Base-by-base conservation (phyloP, 2,113 vertebrate species). In the Anolis sagrei region DNA sequence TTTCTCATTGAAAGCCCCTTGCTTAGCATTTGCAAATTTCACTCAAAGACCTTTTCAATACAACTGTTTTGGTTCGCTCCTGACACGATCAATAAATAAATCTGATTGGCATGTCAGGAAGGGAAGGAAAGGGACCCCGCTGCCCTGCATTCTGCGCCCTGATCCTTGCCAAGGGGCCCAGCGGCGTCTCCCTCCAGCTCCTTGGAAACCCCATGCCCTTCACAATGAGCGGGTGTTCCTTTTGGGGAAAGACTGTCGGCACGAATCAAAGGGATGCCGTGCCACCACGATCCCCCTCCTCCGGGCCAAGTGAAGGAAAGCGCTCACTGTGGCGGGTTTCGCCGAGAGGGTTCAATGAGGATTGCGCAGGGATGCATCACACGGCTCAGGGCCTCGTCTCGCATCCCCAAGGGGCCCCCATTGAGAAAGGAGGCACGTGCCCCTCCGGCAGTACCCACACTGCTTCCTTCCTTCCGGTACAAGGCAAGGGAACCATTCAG, bases 321-420 rank as follows among this genome's bases (percentile, higher is more conserved):
- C 58, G 51, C 48, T 16, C 58, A 68, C 74, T 29, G 13, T 54
- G 64, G 87, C 66, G 1, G 27, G 9, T 18, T 82, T 66, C 78
- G 82, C 16, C 79, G 87, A 74, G 44, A 81, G 3, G 62, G 66
- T 79, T 10, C 78, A 76, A 3, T 73, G n/a, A 1, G 76, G 85
- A 64, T 21, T 6, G 14, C 39, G 19, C 44, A 32, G 27, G 34
- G 81, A 39, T 62, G 23, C 21, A 27, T 4, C n/a, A 69, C 54
- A 72, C 66, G 7, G 32, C 48, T 2, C 7, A 6, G 19, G 25
- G 29, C 27, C n/a, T 32, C 44, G 23, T 48, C 36, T 49, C 62
- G 51, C 81, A 76, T 27, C 44, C 13, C 78, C 7, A 27, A 6
- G 70, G 34, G 25, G 16, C 29, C 32, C 49, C 16, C 44, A 6